phyloP scores from a whole-genome alignment of 2,797 vertebrate genomes.

The Aphelocoma californica region DNA sequence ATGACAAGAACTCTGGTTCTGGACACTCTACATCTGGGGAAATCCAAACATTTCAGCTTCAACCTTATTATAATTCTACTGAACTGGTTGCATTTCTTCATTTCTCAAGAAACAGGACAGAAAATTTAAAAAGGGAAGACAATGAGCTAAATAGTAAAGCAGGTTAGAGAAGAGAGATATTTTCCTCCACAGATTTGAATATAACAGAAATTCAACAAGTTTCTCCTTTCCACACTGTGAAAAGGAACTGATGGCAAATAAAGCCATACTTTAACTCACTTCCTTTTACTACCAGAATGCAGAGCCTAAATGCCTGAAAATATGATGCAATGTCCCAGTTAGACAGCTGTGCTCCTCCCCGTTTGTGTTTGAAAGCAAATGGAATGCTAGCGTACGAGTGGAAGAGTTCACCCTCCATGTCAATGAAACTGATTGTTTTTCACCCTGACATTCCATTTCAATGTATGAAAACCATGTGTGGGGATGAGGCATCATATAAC shows the following conservation, averaged over 20 bases:
- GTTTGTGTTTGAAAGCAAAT: conserved; percentile 4
- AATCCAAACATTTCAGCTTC: background rate
- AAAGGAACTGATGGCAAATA: background rate
- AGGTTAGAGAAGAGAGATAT: background rate
- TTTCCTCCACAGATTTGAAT: background rate
- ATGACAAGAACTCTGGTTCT: background rate
- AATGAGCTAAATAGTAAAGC: background rate
- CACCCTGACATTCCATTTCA: conserved; percentile 26
- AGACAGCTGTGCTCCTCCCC: background rate
- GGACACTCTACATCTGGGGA: background rate
- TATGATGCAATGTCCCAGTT: background rate
- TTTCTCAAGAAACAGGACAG: background rate
- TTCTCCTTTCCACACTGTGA: background rate
- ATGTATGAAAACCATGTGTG: conserved; percentile 42
- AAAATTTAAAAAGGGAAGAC: background rate
- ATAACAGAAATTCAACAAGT: background rate
- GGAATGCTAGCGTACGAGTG: background rate
- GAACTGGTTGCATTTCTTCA: background rate
- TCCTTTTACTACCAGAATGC: background rate
- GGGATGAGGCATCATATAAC: background rate
- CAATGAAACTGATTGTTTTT: conserved; percentile 13
- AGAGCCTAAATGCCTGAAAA: background rate
- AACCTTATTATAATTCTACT: background rate
- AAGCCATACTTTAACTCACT: background rate
- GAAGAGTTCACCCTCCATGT: background rate